Percentiles rank a stretch among this genome's conserved stretches.
These are phyloP conservation scores for Xanthia icteritia DNA, from an alignment of 2,888 invertebrate species.

Conservation along the genomic window DNA sequence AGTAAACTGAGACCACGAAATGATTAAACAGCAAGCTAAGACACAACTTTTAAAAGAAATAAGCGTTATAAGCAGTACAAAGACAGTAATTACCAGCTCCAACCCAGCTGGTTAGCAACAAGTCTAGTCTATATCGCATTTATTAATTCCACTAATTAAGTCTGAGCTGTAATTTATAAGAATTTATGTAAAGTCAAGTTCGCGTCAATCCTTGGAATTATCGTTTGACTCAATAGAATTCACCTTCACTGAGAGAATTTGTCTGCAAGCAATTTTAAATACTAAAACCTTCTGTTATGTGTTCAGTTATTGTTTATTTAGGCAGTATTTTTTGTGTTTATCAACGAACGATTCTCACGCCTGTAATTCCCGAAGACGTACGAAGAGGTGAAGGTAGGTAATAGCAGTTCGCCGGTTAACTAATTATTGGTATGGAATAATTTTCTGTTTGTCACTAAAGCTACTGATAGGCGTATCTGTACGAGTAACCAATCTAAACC, in stretches of 20 bases:
- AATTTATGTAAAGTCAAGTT: constrained; percentile 36
- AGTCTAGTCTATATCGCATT: not conserved
- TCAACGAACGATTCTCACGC: not conserved
- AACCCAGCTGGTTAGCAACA: constrained; percentile 20
- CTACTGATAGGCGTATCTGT: too few relatives aligned
- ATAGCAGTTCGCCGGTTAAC: not conserved
- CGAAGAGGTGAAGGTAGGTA: not conserved
- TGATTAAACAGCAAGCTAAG: not conserved
- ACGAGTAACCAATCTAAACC: not conserved
- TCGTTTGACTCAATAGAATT: constrained; percentile 9
- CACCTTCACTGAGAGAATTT: constrained; percentile 26
- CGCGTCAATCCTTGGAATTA: constrained; percentile 39
- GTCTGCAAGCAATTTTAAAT: constrained; percentile 8
- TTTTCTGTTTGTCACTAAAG: too few relatives aligned
- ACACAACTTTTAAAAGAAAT: not conserved
- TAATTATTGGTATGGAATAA: too few relatives aligned
- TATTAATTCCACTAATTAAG: constrained; percentile 25
- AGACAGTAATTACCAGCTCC: not conserved
- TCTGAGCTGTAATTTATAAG: constrained; percentile 15
- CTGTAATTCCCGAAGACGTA: not conserved
- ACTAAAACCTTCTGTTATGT: not conserved
- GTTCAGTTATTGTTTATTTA: not conserved
- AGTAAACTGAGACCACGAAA: not conserved
- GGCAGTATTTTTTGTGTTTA: not conserved
- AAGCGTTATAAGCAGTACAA: not conserved